Evolutionary conservation across 1,140 invertebrate species (phyloP).

Genomic region (Brachionus koreanus): DNA sequence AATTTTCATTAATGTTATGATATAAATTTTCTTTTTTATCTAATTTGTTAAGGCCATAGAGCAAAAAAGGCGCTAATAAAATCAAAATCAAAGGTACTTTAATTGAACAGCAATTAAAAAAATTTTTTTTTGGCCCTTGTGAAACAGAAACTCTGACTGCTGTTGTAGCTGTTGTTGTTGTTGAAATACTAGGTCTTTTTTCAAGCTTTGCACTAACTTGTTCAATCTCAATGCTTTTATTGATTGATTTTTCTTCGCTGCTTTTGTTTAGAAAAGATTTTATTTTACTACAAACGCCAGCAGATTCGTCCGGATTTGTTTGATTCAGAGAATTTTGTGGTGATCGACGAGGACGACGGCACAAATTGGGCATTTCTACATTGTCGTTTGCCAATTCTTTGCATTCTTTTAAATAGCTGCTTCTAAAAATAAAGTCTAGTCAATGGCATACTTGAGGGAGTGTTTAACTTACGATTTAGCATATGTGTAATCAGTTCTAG

Average conservation of each 20-base stretch:
- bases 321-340: constrained; percentile 20
- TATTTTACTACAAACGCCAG: background rate
- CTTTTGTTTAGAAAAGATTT: background rate
- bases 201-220: background rate
- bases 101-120: background rate
- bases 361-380: constrained; percentile 36
- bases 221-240: background rate
- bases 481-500: constrained; percentile 40
- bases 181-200: background rate
- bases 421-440: background rate
- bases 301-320: background rate
- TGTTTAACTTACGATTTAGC: constrained; percentile 29
- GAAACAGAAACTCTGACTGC: background rate
- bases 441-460: background rate
- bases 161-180: background rate
- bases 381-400: constrained; percentile 26
- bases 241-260: background rate
- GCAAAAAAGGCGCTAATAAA: background rate
- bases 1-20: background rate
- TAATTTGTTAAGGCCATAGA: constrained; percentile 5
- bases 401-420: constrained; percentile 41
- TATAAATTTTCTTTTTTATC: background rate
- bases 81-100: background rate
- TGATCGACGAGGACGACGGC: constrained; percentile 12
- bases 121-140: background rate